Conservation (phyloP, 1,140 invertebrate genomes). For the Matsumurasca onukii region DNA sequence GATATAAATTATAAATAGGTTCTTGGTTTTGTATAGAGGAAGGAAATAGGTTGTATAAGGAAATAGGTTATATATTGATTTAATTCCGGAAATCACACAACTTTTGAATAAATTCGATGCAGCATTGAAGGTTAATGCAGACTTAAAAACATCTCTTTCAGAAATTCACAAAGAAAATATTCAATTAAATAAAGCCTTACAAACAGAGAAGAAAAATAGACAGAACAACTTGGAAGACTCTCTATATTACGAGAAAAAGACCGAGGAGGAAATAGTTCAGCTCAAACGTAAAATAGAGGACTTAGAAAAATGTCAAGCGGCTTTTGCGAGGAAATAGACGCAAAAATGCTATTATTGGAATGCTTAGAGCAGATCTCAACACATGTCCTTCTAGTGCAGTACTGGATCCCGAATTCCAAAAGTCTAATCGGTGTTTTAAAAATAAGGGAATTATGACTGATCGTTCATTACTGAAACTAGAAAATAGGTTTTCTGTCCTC, state of each 20-base stretch:
- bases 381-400: neutral
- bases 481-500: constrained; percentile 25
- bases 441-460: neutral
- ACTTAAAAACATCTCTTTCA: neutral
- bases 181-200: too few species aligned
- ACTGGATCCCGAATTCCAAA: neutral
- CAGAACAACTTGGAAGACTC: constrained; percentile 13
- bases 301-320: constrained; percentile 2
- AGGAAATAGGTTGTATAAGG: too few species aligned
- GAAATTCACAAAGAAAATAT: constrained; percentile 9
- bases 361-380: neutral
- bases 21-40: too few species aligned
- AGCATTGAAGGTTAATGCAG: neutral
- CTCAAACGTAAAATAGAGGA: too few species aligned
- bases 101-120: constrained; percentile 4
- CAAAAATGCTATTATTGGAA: constrained; percentile 14
- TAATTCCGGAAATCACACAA: neutral
- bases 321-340: neutral
- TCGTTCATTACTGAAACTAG: neutral
- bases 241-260: constrained; percentile 9
- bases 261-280: constrained; percentile 7
- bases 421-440: neutral
- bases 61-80: too few species aligned
- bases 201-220: constrained; percentile 1
- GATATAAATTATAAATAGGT: too few species aligned